Base-by-base conservation (phyloP, 2,113 vertebrate genomes). In the Cathartes aura region DNA sequence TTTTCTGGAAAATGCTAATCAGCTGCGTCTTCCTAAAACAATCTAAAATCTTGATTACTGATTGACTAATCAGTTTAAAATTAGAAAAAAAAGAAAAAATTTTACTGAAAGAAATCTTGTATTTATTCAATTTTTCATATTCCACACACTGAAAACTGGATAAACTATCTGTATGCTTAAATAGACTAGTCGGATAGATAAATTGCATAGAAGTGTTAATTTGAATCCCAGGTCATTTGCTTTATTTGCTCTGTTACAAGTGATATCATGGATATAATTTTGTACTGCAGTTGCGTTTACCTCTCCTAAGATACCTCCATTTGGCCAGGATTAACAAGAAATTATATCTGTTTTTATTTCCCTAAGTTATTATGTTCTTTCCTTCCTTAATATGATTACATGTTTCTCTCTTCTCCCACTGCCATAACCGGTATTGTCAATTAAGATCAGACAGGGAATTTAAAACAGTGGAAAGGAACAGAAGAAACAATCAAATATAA, bases 391-490 rank as follows among this genome's bases (percentile, higher is more conserved):
- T 34, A 29, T 38, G 64, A 74, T 95, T 53, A 71, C 8, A n/a
- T 24, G 23, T 64, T 91, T 85, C 62, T 73, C 24, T 75, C n/a
- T 62, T 75, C 63, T 95, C 67, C 71, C 42, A 73, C 2, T 8
- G 68, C 47, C 59, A 19, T 87, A 82, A 83, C 87, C 67, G 34
- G 36, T 66, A 21, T 21, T 73, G n/a, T 55, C 82, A 80, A 17
- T 85, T 90, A 95, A 85, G 59, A 62, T 66, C 62, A 92, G 34
- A 23, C 5, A n/a, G 15, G 71, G 79, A 95, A 73, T 83, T 90
- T 80, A 55, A 90, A 89, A 23, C 16, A 60, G 55, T 52, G 43
- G 42, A 52, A 94, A 89, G 64, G 78, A 86, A 78, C 24, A 42
- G 55, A 82, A 84, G 64, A 59, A 93, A 70, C 30, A 79, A 70